Evolutionary conservation across 2,888 invertebrate genomes (phyloP).

Genomic region (Ephialtes manifestator): DNA sequence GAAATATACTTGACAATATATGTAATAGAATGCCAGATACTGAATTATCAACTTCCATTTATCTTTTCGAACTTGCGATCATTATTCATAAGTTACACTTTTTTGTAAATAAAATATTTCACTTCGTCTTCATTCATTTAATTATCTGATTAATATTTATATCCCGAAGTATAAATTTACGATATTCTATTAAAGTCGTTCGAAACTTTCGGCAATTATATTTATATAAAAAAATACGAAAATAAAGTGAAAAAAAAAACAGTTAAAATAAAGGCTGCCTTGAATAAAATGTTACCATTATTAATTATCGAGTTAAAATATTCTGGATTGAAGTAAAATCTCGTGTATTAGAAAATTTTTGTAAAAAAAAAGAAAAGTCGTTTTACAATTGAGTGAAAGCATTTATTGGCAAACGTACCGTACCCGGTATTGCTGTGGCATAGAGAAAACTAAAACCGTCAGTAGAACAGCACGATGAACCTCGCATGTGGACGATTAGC

Average conservation of each 20-base stretch:
- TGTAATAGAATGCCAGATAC: neutral
- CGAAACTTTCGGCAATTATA: too few species aligned
- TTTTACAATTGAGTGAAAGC: neutral
- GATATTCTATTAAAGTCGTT: too few species aligned
- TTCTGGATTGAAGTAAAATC: neutral
- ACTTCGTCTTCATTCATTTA: too few species aligned
- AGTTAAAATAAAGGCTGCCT: too few species aligned
- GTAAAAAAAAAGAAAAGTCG: neutral
- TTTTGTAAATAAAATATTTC: too few species aligned
- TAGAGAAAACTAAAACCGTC: slow-evolving; percentile 11
- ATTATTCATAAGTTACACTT: neutral
- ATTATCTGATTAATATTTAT: too few species aligned
- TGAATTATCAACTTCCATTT: neutral
- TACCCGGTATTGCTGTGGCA: neutral
- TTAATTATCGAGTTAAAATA: neutral
- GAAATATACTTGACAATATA: neutral
- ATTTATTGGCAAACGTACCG: slow-evolving; percentile 2
- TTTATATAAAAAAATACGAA: too few species aligned
- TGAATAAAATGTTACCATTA: neutral
- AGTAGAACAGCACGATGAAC: slow-evolving; percentile 13
- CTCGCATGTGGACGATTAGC: slow-evolving; percentile 17
- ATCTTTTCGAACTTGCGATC: neutral
- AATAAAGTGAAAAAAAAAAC: too few species aligned
- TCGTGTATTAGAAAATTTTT: neutral
- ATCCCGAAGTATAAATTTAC: too few species aligned